A percentile compares a stretch with the other conserved stretches of the same genome.
phyloP scores from a whole-genome alignment of 2,888 invertebrate species.

The Harpalus rubripes region DNA sequence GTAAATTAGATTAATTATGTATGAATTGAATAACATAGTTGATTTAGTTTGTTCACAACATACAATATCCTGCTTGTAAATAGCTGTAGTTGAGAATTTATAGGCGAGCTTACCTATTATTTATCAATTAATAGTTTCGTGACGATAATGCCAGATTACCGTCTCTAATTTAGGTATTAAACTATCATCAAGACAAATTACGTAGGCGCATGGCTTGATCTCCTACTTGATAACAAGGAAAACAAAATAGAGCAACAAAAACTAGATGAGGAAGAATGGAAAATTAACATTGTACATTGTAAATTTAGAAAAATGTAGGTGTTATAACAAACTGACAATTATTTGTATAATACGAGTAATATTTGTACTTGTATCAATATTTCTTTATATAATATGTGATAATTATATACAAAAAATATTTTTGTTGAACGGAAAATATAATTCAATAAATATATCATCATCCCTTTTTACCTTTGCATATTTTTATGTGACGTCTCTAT shows the following conservation, averaged over 20 bases:
- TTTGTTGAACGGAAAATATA: no score
- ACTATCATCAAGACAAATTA: constrained; percentile 43
- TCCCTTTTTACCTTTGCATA: no score
- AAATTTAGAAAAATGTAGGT: no score
- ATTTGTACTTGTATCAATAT: no score
- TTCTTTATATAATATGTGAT: no score
- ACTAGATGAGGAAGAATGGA: not conserved
- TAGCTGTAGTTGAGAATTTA: constrained; percentile 19
- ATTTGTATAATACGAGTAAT: no score
- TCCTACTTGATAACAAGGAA: not conserved
- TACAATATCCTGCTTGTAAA: not conserved
- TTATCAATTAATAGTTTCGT: constrained; percentile 46
- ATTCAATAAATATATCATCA: no score
- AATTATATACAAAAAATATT: no score
- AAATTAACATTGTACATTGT: no score
- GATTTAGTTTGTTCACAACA: not conserved
- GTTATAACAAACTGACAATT: no score
- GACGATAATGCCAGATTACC: constrained; percentile 17
- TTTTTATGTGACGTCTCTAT: no score
- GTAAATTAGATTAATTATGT: not conserved
- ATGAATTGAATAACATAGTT: not conserved
- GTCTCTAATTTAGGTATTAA: constrained; percentile 37
- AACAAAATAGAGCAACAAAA: not conserved
- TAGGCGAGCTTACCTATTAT: constrained; percentile 18
- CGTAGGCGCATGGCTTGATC: constrained; percentile 1